Evolutionary conservation across 2,113 vertebrate species (phyloP).

Genomic region (Erythrocebus patas): DNA sequence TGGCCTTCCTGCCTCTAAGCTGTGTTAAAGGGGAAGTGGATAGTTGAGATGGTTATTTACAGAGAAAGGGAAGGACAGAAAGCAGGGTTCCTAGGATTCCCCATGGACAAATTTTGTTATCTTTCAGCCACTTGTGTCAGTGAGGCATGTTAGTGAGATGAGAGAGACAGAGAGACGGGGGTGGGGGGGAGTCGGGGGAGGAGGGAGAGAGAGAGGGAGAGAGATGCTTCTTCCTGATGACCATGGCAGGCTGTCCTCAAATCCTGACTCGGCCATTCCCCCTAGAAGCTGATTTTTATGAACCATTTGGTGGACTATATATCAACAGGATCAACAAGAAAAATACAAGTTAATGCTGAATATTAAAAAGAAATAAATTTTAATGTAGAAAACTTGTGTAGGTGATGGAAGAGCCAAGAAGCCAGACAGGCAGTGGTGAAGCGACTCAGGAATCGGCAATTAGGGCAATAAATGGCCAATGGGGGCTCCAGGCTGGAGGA

Average conservation of each 20-base stretch:
- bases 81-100: not conserved
- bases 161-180: not conserved
- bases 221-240: no score
- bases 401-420: not conserved
- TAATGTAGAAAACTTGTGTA: not conserved
- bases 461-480: not conserved
- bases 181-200: accelerated
- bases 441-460: accelerated
- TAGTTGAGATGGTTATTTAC: not conserved
- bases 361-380: not conserved
- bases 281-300: not conserved
- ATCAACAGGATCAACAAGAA: not conserved
- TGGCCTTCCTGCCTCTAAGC: not conserved
- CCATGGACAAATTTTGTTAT: not conserved
- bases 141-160: not conserved
- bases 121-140: not conserved
- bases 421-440: not conserved
- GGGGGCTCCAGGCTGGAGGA: not conserved
- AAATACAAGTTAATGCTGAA: not conserved
- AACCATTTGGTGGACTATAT: not conserved
- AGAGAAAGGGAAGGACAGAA: not conserved
- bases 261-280: not conserved
- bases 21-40: not conserved
- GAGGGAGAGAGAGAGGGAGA: not conserved
- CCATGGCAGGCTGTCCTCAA: not conserved